These are phyloP conservation scores for Muschampia plurimacula DNA, from an alignment of 2,888 invertebrate genomes.

Conservation along the genomic window DNA sequence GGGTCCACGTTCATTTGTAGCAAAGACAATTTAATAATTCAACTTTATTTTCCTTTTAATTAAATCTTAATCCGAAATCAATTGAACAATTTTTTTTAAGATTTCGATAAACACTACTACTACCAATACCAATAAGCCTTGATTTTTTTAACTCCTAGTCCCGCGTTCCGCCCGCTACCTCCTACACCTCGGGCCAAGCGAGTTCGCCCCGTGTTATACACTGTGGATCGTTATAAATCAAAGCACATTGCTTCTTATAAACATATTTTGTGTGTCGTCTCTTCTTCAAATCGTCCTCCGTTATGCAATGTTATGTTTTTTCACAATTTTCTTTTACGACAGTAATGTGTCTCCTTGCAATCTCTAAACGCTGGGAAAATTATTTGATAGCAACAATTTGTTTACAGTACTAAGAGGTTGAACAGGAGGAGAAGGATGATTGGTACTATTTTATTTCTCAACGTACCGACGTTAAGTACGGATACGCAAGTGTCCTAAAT, in stretches of 20 bases:
- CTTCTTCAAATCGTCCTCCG: conserved; percentile 55
- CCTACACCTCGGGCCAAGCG: conserved; percentile 40
- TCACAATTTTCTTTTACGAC: conserved; percentile 39
- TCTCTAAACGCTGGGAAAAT: conserved; percentile 33
- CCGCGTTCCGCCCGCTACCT: conserved; percentile 40
- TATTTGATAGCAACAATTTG: conserved; percentile 33
- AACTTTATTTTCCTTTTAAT: too few relatives aligned
- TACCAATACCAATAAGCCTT: too few relatives aligned
- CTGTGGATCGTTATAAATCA: conserved; percentile 76
- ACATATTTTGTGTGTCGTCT: conserved; percentile 78
- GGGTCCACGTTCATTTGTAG: too few relatives aligned
- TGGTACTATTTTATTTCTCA: neutral
- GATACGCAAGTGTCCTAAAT: too few relatives aligned
- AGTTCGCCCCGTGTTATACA: conserved; percentile 55
- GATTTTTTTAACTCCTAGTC: neutral
- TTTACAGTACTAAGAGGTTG: neutral
- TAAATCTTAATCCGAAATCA: too few relatives aligned
- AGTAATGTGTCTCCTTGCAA: conserved; percentile 27
- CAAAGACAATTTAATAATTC: too few relatives aligned
- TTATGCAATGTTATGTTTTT: conserved; percentile 40
- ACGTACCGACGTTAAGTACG: neutral
- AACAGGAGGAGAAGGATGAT: neutral
- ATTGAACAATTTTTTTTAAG: too few relatives aligned
- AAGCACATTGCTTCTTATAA: conserved; percentile 78
- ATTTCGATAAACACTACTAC: too few relatives aligned